Evolutionary conservation across 2,113 vertebrate genomes (phyloP), one percentile per base, ranked within the genome.

Genomic region (Tychaedon coryphoeus): DNA sequence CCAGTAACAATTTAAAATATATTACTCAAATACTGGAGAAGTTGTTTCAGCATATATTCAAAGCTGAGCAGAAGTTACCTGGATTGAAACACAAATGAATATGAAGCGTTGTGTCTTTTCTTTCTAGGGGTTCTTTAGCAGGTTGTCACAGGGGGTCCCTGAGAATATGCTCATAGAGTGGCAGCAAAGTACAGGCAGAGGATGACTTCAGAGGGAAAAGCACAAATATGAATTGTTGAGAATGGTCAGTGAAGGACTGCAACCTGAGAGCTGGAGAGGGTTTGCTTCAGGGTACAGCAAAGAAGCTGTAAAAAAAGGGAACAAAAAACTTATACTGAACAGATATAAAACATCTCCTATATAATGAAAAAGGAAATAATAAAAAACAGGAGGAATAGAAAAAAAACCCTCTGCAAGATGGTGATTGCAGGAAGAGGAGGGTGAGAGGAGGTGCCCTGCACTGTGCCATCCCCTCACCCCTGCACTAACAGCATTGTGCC

Each of bases 391-490:
- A 36, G 3, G 14, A 76, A 64, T 29, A 4, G 25, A 6, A 25
- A 20, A 56, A 16, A 5, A 42, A 2, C 1, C 3, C 10, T 54
- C 9, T 47, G 19, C 12, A 38, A 71, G 64, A 36, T 0, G 5
- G 7, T 17, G 48, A 76, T 29, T 2, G 4, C 12, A 48, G 43
- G 34, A 67, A 43, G 38, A 47, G 23, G 33, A 34, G 48, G 50
- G 16, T 5, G 4, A 25, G 18, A 57, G 24, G 33, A 48, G 5
- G 17, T 53, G 26, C 14, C 58, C 54, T 42, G 40, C 15, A 4
- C 31, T 24, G 19, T 51, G 65, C 50, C 34, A 62, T 22, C 19
- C 23, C 19, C 36, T 75, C 4, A 1, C 25, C 10, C 10, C 5
- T 19, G 24, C 12, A 24, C 6, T 9, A 33, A 13, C 9, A 81